Conservation (phyloP, 2,113 vertebrate genomes). For the Nipponia nippon region DNA sequence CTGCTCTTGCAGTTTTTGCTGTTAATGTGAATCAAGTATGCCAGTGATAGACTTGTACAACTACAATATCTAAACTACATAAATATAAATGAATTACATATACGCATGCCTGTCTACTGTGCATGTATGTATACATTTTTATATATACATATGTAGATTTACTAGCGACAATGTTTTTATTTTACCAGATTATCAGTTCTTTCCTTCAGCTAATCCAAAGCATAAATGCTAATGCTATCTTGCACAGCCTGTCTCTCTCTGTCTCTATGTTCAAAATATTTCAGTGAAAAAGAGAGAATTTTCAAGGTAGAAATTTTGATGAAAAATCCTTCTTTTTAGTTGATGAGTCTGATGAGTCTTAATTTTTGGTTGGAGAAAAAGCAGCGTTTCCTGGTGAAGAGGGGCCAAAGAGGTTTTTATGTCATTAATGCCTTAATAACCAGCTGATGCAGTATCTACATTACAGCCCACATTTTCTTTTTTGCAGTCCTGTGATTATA, state of each 20-base stretch:
- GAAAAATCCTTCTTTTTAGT: neutral
- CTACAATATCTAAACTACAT: neutral
- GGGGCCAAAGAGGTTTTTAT: neutral
- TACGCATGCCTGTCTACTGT: neutral
- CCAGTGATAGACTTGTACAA: neutral
- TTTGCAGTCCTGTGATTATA: neutral
- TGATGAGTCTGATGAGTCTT: neutral
- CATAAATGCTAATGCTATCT: neutral
- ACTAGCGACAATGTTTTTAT: neutral
- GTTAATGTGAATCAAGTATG: neutral
- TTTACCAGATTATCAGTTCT: neutral
- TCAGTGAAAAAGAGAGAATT: neutral
- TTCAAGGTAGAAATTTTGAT: neutral
- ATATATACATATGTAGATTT: neutral
- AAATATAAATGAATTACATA: neutral
- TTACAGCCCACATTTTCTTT: neutral
- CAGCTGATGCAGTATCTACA: neutral
- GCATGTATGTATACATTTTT: neutral
- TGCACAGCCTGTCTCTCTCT: neutral
- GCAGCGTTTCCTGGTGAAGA: neutral
- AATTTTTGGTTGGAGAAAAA: neutral
- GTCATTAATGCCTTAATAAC: neutral
- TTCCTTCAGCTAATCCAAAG: neutral
- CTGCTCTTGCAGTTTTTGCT: neutral
- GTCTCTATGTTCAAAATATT: neutral